Conservation (phyloP, 2,797 vertebrate species). For the Galago senegalensis region DNA sequence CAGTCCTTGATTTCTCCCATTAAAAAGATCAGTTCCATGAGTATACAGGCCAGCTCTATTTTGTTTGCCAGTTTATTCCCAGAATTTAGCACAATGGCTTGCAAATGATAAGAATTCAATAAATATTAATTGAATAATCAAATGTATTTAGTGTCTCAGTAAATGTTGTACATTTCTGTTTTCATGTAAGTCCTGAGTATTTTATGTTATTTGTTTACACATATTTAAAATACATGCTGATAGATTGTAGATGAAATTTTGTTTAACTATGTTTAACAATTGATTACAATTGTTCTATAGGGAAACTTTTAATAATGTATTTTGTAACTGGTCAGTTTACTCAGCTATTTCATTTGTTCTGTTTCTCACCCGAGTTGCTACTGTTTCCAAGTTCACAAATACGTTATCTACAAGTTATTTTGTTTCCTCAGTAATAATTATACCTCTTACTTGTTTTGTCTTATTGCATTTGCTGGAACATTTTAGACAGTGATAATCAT, state of each 20-base stretch:
- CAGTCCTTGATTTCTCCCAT: not conserved
- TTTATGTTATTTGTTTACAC: not conserved
- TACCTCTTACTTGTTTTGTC: not conserved
- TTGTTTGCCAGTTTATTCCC: not conserved
- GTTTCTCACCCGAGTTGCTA: not conserved
- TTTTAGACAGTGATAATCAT: constrained; percentile 12
- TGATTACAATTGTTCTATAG: not conserved
- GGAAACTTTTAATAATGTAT: not conserved
- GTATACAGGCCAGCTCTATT: not conserved
- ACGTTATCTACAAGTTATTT: not conserved
- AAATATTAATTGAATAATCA: not conserved
- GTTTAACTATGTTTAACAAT: not conserved
- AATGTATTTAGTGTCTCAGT: not conserved
- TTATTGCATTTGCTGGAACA: not conserved
- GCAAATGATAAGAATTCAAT: not conserved
- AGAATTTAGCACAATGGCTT: not conserved
- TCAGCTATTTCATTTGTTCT: not conserved
- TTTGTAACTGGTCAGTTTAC: not conserved
- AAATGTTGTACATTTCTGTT: not conserved
- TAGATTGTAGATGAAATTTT: not conserved
- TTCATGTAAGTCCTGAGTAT: not conserved
- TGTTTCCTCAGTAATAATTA: not conserved
- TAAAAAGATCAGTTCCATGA: not conserved
- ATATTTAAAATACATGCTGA: not conserved
- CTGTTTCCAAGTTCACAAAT: not conserved